Conservation (phyloP, 92 coral and sea anemone genomes). For the Palythoa heliodiscus region DNA sequence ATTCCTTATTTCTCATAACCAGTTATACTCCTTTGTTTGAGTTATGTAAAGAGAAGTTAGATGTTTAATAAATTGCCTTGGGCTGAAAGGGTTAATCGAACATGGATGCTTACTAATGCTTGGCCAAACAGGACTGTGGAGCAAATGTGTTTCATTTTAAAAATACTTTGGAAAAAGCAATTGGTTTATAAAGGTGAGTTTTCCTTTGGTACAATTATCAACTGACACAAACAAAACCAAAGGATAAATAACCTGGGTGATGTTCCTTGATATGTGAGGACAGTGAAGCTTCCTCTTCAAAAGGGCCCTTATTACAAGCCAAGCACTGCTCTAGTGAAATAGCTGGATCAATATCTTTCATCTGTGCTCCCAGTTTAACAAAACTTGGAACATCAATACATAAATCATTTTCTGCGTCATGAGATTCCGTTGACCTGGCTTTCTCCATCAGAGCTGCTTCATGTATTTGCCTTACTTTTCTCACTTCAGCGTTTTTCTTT, state of each 20-base stretch:
- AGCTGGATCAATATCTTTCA: constrained; percentile 23
- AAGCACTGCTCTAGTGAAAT: constrained; percentile 7
- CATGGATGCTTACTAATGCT: no score
- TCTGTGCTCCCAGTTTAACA: constrained; percentile 32
- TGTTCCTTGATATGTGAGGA: constrained; percentile 11
- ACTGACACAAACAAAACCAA: background rate
- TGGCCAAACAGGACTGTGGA: no score
- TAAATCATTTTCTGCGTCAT: background rate
- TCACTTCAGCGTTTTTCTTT: background rate
- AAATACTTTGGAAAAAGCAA: no score
- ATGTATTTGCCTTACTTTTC: background rate
- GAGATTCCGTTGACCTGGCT: background rate
- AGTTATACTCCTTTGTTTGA: no score
- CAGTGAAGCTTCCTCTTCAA: background rate
- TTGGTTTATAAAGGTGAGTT: no score
- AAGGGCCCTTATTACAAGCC: constrained; percentile 13
- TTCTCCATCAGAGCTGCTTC: constrained; percentile 7
- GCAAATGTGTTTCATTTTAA: no score
- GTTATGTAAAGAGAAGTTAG: no score
- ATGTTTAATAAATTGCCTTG: no score
- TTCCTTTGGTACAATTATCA: background rate
- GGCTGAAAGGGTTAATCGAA: no score
- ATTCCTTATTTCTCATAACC: no score
- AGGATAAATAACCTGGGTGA: constrained; percentile 8
- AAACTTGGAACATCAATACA: constrained; percentile 33